phyloP scores from a whole-genome alignment of 2,888 invertebrate species.

The Hydraecia micacea region DNA sequence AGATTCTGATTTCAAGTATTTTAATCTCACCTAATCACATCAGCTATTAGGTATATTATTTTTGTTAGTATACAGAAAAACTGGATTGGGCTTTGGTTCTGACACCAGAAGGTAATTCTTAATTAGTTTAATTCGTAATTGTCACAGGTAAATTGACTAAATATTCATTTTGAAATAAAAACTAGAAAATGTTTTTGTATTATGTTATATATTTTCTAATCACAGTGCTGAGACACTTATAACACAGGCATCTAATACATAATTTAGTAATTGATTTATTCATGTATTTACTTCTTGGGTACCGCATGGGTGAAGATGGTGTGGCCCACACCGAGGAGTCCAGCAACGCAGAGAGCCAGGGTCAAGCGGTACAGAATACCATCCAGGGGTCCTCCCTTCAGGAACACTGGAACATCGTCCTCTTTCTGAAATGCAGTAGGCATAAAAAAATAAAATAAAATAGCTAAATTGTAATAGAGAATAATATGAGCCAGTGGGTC shows the following conservation, averaged over 20 bases:
- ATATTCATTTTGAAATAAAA: constrained; percentile 10
- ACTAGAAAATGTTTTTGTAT: constrained; percentile 45
- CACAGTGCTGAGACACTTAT: constrained; percentile 73
- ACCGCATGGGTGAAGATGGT: constrained; percentile 82
- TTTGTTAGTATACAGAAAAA: neutral
- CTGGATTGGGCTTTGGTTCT: neutral
- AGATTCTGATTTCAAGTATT: neutral
- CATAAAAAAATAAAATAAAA: neutral
- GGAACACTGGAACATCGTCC: constrained; percentile 90
- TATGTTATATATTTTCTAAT: constrained; percentile 75
- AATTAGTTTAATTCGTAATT: neutral
- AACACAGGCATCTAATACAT: constrained; percentile 80
- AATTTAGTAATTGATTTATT: constrained; percentile 66
- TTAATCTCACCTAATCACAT: neutral
- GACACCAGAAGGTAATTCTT: neutral
- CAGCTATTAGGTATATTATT: neutral
- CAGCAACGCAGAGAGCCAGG: constrained; percentile 81
- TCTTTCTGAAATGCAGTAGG: constrained; percentile 85
- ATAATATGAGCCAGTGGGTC: neutral
- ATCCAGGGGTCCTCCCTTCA: constrained; percentile 91
- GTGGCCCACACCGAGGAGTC: constrained; percentile 81
- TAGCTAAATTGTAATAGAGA: neutral
- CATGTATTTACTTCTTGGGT: constrained; percentile 78
- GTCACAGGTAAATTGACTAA: neutral
- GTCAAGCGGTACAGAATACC: constrained; percentile 85